Percentiles rank a stretch among this genome's conserved stretches.
Evolutionary conservation across 2,797 vertebrate genomes (phyloP).

Genomic region (Rhinogobio ventralis): DNA sequence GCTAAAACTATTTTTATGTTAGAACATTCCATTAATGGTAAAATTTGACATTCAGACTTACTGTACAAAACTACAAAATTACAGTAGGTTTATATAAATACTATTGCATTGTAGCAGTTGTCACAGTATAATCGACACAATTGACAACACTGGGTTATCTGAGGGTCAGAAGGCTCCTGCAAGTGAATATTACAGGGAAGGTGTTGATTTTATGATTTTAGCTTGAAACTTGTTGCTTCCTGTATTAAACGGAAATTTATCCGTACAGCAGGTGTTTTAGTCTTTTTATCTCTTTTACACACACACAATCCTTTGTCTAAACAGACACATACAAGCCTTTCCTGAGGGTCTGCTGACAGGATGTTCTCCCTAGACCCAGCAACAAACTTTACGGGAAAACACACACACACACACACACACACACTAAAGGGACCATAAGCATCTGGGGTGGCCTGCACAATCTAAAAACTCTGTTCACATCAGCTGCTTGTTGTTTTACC

Average conservation of each 20-base stretch:
- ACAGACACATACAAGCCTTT: slow-evolving; percentile 60
- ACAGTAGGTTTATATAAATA: neutral
- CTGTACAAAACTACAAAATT: neutral
- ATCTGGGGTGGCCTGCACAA: slow-evolving; percentile 14
- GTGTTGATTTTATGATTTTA: slow-evolving; percentile 61
- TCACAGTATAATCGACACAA: neutral
- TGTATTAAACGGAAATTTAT: slow-evolving; percentile 59
- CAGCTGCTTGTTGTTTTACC: slow-evolving; percentile 12
- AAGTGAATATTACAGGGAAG: slow-evolving; percentile 5
- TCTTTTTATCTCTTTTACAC: slow-evolving; percentile 46
- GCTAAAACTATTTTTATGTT: neutral
- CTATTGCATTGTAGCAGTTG: neutral
- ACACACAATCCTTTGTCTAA: slow-evolving; percentile 56
- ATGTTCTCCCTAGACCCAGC: slow-evolving; percentile 53
- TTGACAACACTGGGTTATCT: slow-evolving; percentile 30
- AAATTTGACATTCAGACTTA: neutral
- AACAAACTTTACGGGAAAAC: slow-evolving; percentile 57
- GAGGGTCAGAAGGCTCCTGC: slow-evolving; percentile 3
- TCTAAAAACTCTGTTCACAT: slow-evolving; percentile 24
- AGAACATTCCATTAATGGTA: neutral
- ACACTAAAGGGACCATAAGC: slow-evolving; percentile 22
- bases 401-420: slow-evolving; percentile 30
- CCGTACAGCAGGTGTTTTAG: slow-evolving; percentile 61
- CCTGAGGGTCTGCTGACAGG: slow-evolving; percentile 64
- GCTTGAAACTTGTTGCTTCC: slow-evolving; percentile 61